Base-by-base conservation (phyloP, 2,888 invertebrate genomes). In the Beris chalybata region DNA sequence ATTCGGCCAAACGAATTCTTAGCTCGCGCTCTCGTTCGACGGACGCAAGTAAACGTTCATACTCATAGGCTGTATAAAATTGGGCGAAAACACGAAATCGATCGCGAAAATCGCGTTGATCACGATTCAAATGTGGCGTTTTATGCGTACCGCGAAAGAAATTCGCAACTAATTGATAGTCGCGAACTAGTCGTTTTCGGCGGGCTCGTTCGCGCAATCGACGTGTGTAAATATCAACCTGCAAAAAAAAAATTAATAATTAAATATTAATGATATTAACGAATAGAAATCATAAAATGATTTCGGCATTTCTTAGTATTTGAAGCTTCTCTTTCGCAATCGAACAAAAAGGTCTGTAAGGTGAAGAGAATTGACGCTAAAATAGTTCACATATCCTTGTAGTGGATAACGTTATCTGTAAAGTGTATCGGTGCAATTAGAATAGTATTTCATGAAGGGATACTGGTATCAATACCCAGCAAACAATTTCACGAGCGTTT, bases 81-180 rank as follows among this genome's bases (percentile, higher is more conserved):
- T 95, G 95, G 3, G 93, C 89, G 75, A 93, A 92, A 70, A 91
- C 89, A 44, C 92, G 86, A 80, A 95, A 86, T 47, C 91, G 89
- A 71, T 96, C 95, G 50, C 89, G 86, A 75, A 95, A 89, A 72
- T 81, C 81, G 64, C 79, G 76, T 71, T 88, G 79, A 86, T 85
- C 76, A 73, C 79, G 74, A 71, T 79, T 77, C 71, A 82, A 67
- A 30, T 78, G 73, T 12, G 78, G 71, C 73, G 76, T 74, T 77
- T 82, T 73, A 73, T 83, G 75, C 74, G 81, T 79, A 84, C 87
- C 74, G 85, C 85, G 76, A 79, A 93, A 94, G 78, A 94, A 95
- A 71, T 92, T 87, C 0, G 92, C 87, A 3, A 95, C 93, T 15
- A 97, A 84, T 74, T 94, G 95, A 82, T 91, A 96, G 78, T 96